Percentiles rank a stretch among this genome's conserved stretches.
Evolutionary conservation across 2,888 invertebrate genomes (phyloP).

Genomic region (Plemyria rubiginata): DNA sequence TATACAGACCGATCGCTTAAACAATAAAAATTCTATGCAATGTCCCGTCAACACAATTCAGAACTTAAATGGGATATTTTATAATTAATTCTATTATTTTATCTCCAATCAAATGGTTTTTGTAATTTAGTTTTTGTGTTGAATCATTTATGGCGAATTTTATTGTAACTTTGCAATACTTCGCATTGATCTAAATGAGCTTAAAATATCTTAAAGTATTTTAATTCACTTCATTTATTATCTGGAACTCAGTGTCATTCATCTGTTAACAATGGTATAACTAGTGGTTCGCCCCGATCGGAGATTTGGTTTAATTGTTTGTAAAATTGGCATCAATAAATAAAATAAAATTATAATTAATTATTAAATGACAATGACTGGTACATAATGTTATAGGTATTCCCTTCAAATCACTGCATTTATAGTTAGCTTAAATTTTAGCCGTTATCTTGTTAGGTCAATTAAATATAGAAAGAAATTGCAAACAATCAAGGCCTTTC

Average conservation of each 20-base stretch:
- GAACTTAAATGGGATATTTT: conserved; percentile 7
- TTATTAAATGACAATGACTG: too few species aligned
- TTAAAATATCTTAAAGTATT: background rate
- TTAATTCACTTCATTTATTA: background rate
- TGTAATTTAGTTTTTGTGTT: conserved; percentile 8
- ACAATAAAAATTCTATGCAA: conserved; percentile 11
- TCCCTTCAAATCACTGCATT: too few species aligned
- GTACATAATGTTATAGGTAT: too few species aligned
- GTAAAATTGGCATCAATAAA: too few species aligned
- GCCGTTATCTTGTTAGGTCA: too few species aligned
- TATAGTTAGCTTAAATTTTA: too few species aligned
- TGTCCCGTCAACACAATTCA: conserved; percentile 1
- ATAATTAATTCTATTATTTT: conserved; percentile 18
- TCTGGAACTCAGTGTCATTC: background rate
- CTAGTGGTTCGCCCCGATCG: too few species aligned
- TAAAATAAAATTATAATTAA: too few species aligned
- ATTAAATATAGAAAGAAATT: too few species aligned
- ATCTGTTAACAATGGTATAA: background rate
- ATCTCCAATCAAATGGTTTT: conserved; percentile 5
- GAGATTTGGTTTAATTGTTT: too few species aligned
- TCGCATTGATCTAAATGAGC: background rate
- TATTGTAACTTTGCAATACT: background rate
- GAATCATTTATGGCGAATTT: conserved; percentile 3
- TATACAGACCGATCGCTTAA: conserved; percentile 6
- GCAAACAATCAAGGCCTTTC: too few species aligned